These are phyloP conservation scores for Parnassius smintheus DNA, from an alignment of 2,888 invertebrate species.

Conservation along the genomic window DNA sequence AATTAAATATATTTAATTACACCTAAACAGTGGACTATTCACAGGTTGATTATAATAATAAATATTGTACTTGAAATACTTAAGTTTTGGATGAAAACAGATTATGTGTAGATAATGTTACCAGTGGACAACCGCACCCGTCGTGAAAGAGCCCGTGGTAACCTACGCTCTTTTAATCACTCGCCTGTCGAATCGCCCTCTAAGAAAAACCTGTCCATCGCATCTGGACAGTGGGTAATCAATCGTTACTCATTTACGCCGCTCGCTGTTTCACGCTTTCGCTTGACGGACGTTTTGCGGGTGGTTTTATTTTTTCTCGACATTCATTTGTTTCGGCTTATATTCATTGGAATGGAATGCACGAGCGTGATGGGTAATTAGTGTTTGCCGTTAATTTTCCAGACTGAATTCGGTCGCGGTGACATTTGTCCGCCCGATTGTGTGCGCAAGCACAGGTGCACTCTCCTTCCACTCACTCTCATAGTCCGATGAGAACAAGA, in stretches of 20 bases:
- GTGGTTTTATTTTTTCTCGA: slow-evolving; percentile 7
- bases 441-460: too few species aligned
- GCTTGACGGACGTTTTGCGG: slow-evolving; percentile 14
- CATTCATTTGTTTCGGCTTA: slow-evolving; percentile 12
- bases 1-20: too few species aligned
- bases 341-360: slow-evolving; percentile 2
- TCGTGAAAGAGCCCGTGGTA: slow-evolving; percentile 23
- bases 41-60: too few species aligned
- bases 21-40: too few species aligned
- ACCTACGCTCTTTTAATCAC: slow-evolving; percentile 20
- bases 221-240: slow-evolving; percentile 15
- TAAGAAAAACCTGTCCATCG: slow-evolving; percentile 15
- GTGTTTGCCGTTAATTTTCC: too few species aligned
- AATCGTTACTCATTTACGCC: slow-evolving; percentile 22
- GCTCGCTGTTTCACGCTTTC: slow-evolving; percentile 13
- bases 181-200: slow-evolving; percentile 13
- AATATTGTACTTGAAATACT: background rate
- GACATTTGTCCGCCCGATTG: too few species aligned
- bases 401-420: too few species aligned
- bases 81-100: too few species aligned
- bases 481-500: too few species aligned
- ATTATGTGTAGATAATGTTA: slow-evolving; percentile 12
- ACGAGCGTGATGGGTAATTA: background rate
- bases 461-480: too few species aligned
- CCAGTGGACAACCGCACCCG: slow-evolving; percentile 10